These are phyloP conservation scores for Fratercula arctica DNA, from an alignment of 2,797 vertebrate species.

Conservation along the genomic window DNA sequence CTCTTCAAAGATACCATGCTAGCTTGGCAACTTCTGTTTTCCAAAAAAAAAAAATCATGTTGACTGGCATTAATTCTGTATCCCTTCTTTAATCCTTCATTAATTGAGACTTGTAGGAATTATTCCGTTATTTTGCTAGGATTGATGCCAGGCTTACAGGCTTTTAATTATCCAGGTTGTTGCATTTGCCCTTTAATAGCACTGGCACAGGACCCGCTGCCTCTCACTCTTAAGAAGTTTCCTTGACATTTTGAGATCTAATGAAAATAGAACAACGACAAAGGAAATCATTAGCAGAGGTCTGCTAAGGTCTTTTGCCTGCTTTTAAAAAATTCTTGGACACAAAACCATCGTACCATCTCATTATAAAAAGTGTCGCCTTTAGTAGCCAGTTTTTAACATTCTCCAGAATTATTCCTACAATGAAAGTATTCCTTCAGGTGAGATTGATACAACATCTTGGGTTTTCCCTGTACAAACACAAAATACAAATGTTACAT, in stretches of 20 bases:
- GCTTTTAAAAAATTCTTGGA: not conserved
- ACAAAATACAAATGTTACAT: not conserved
- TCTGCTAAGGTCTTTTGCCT: not conserved
- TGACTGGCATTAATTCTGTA: conserved; percentile 12
- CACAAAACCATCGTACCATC: accelerated
- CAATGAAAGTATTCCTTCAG: not conserved
- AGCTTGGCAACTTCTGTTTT: not conserved
- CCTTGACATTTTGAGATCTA: not conserved
- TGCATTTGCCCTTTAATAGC: not conserved
- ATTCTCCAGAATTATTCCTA: not conserved
- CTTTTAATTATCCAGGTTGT: conserved; percentile 23
- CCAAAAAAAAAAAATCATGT: not conserved
- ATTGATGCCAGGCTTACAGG: not conserved
- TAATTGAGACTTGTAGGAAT: not conserved
- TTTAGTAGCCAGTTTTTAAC: not conserved
- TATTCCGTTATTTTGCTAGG: not conserved
- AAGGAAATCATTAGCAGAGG: not conserved
- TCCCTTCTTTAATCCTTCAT: not conserved
- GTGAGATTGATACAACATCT: not conserved
- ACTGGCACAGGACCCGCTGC: not conserved
- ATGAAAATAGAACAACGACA: not conserved
- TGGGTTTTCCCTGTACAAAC: not conserved
- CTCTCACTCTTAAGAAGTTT: not conserved
- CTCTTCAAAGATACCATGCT: not conserved
- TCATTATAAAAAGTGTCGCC: not conserved